Base-by-base conservation (phyloP, 1,140 invertebrate genomes). In the Neelides sp. region DNA sequence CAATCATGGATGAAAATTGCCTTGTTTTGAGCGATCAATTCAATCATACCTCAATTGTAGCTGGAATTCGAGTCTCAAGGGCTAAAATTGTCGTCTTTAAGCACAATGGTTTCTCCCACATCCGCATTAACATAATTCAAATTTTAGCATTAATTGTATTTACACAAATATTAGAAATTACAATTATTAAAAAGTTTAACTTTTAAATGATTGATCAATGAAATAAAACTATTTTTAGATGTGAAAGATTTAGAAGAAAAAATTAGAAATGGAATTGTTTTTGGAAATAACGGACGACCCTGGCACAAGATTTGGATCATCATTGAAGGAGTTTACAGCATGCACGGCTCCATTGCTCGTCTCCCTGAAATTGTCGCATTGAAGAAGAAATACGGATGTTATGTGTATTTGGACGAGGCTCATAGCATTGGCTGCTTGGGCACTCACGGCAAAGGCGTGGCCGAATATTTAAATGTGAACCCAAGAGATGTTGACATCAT, bases 341-440 rank as follows among this genome's bases (percentile, higher is more conserved):
- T 98, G 95, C 94, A 98, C 71, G 95, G 95, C 0, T 87, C 89
- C 0, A 83, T 98, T 48, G 84, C 84, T 39, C 78, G 84, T 57
- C 75, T 98, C 54, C 89, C 85, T 1, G 83, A 89, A 61, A 74
- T 98, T 36, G 73, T 98, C 51, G 78, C 73, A 8, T 70, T 98
- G 17, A 98, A 98, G 69, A 89, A 90, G 66, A 93, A 90, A 64
- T 96, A 97, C 68, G 87, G 87, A 70, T 66, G 75, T 68, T 3
- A 93, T 67, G 64, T 95, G 32, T 95, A 92, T 68, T 66, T 95
- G 53, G 91, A 95, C 64, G 90, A 96, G 68, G 95, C 95, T 4
- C 95, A 98, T 68, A 92, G 88, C 63, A 83, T 93, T 46, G 94
- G 93, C 35, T 91, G 93, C 0, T 73, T 95, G 69, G 93, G 94